Conservation (phyloP, 2,113 vertebrate species). For the Aptenodytes forsteri region DNA sequence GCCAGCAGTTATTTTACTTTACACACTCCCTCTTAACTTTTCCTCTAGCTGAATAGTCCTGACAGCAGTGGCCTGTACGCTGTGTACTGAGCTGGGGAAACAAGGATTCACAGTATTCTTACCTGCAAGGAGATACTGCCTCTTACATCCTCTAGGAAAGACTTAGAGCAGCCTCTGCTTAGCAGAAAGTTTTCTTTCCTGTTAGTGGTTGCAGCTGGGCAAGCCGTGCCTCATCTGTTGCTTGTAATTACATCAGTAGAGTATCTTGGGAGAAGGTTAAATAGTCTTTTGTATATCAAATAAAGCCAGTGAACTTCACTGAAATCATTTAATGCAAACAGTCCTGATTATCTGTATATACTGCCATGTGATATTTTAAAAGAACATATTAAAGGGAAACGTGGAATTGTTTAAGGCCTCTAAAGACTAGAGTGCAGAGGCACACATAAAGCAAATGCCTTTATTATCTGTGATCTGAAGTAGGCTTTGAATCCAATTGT, state of each 20-base stretch:
- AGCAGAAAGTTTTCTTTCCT: slow-evolving; percentile 12
- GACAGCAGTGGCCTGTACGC: not conserved
- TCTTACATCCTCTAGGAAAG: not conserved
- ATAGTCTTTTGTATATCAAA: slow-evolving; percentile 68
- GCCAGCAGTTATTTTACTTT: not conserved
- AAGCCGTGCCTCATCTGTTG: slow-evolving; percentile 17
- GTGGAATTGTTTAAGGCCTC: slow-evolving; percentile 62
- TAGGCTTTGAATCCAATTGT: slow-evolving; percentile 49
- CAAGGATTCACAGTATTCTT: not conserved
- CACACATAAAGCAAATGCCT: slow-evolving; percentile 15
- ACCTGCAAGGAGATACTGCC: not conserved
- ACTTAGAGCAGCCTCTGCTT: not conserved
- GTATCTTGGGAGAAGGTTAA: slow-evolving; percentile 63
- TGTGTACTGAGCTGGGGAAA: not conserved
- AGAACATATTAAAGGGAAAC: slow-evolving; percentile 54
- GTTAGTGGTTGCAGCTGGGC: not conserved
- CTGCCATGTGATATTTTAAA: slow-evolving; percentile 50
- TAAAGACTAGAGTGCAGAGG: slow-evolving; percentile 52
- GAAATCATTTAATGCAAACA: slow-evolving; percentile 62
- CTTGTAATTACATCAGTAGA: slow-evolving; percentile 59
- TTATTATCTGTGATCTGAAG: slow-evolving; percentile 60
- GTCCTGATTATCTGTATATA: slow-evolving; percentile 58
- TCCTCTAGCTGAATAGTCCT: not conserved
- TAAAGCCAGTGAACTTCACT: slow-evolving; percentile 58
- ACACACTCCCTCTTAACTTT: not conserved